Evolutionary conservation across 2,797 vertebrate genomes (phyloP).

Genomic region (Poeciliopsis infans): DNA sequence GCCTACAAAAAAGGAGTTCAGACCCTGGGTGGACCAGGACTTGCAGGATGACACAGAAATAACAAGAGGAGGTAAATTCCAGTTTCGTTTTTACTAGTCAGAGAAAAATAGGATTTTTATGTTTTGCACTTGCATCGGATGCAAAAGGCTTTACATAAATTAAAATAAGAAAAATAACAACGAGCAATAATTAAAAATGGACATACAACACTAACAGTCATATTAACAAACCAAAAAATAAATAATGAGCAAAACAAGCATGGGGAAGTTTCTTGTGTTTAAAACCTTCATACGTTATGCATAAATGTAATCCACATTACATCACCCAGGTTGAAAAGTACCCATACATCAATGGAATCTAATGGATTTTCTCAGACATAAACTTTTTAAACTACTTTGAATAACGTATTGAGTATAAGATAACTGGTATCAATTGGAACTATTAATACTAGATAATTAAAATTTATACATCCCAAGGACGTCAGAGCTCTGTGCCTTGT

Average conservation of each 20-base stretch:
- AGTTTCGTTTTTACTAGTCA: neutral
- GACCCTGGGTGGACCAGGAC: slow-evolving; percentile 89
- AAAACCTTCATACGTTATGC: neutral
- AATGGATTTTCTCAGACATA: no score
- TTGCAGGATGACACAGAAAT: slow-evolving; percentile 84
- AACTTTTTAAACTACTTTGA: no score
- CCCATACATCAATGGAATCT: neutral
- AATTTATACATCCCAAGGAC: neutral
- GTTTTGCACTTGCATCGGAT: neutral
- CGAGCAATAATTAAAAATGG: neutral
- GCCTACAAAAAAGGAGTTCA: slow-evolving; percentile 27
- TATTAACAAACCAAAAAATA: neutral
- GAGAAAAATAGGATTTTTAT: neutral
- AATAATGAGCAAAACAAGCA: neutral
- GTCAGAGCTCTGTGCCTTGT: neutral
- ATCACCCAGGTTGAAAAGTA: neutral
- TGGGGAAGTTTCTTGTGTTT: neutral
- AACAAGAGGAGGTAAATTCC: slow-evolving; percentile 77
- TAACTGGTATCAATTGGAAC: no score
- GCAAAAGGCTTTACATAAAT: neutral
- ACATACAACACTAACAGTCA: neutral
- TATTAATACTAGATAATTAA: neutral
- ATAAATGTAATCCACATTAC: neutral
- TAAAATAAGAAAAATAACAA: neutral
- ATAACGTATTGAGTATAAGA: no score